phyloP scores from a whole-genome alignment of 2,797 vertebrate genomes.

The Oreochromis mossambicus region DNA sequence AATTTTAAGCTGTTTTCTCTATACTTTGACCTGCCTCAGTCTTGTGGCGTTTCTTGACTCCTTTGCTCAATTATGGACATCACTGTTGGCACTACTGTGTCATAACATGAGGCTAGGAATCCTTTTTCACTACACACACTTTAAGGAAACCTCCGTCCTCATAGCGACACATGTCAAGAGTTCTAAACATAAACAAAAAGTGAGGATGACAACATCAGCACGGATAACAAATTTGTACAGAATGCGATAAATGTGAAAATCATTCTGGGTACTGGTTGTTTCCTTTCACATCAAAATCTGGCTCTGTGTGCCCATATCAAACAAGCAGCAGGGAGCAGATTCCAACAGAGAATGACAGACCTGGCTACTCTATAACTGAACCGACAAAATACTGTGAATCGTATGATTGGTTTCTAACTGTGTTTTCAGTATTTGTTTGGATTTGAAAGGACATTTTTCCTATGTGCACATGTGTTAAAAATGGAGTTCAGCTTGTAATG shows the following conservation, averaged over 20 bases:
- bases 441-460: neutral
- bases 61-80: neutral
- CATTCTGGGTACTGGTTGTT: neutral
- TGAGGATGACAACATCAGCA: neutral
- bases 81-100: neutral
- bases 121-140: neutral
- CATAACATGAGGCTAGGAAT: neutral
- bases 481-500: neutral
- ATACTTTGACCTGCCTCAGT: neutral
- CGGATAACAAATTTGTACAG: neutral
- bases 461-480: neutral
- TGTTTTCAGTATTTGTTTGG: neutral
- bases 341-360: neutral
- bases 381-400: neutral
- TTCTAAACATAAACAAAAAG: neutral
- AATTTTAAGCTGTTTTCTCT: neutral
- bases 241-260: neutral
- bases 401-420: neutral
- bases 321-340: neutral
- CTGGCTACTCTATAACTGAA: neutral
- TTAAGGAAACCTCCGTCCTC: accelerated
- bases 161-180: neutral
- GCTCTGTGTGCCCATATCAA: neutral
- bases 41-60: neutral
- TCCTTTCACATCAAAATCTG: neutral